phyloP scores from a whole-genome alignment of 2,888 invertebrate species.

The Philereme vetulata region DNA sequence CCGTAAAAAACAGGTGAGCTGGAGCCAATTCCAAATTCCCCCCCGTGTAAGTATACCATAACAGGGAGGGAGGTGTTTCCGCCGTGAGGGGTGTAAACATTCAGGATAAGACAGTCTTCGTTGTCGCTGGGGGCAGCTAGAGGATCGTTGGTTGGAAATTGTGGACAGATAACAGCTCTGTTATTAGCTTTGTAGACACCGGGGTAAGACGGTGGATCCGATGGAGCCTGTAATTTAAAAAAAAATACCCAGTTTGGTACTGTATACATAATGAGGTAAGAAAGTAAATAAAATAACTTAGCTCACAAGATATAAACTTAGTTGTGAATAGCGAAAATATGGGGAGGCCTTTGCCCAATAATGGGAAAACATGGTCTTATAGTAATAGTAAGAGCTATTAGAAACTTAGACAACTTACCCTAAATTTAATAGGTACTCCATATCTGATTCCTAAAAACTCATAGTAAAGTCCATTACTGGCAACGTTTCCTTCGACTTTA shows the following conservation, averaged over 20 bases:
- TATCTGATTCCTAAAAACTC: slow-evolving; percentile 72
- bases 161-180: slow-evolving; percentile 66
- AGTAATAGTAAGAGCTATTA: no score
- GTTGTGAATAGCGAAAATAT: no score
- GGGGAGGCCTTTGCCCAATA: no score
- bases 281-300: no score
- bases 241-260: neutral
- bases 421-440: slow-evolving; percentile 63
- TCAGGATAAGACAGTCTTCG: slow-evolving; percentile 76
- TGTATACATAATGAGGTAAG: neutral
- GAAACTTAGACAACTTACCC: slow-evolving; percentile 51
- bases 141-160: slow-evolving; percentile 68
- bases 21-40: slow-evolving; percentile 74
- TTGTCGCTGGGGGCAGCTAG: slow-evolving; percentile 69
- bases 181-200: slow-evolving; percentile 69
- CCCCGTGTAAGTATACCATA: slow-evolving; percentile 79
- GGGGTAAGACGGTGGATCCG: slow-evolving; percentile 56
- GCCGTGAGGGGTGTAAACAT: slow-evolving; percentile 64
- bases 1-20: slow-evolving; percentile 71
- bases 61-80: slow-evolving; percentile 63
- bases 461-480: slow-evolving; percentile 61
- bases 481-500: slow-evolving; percentile 65
- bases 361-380: no score
- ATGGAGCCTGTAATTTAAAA: slow-evolving; percentile 59
- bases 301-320: no score